Conservation (phyloP, 1,140 invertebrate genomes). For the Drosophila sp. region DNA sequence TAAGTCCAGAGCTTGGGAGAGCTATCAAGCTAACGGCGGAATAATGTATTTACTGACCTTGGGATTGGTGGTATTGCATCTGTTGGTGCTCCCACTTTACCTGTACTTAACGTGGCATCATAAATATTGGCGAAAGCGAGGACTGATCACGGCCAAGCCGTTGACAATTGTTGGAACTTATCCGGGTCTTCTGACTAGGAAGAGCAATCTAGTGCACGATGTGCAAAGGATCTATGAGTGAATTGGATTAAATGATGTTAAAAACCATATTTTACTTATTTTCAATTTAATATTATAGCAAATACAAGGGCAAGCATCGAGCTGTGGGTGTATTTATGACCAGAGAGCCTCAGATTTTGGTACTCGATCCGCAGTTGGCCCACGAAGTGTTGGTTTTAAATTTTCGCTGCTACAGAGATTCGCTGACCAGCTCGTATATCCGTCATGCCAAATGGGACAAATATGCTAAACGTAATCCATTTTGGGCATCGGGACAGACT, state of each 20-base stretch:
- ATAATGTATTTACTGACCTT: slow-evolving; percentile 23
- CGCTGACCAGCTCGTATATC: slow-evolving; percentile 63
- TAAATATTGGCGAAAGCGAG: slow-evolving; percentile 72
- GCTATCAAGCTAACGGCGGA: not conserved
- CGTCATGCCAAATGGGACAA: slow-evolving; percentile 78
- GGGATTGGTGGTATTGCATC: slow-evolving; percentile 34
- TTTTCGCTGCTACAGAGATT: slow-evolving; percentile 82
- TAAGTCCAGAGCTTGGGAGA: not conserved
- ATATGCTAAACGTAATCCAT: slow-evolving; percentile 83
- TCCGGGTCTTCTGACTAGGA: slow-evolving; percentile 80
- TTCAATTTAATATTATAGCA: slow-evolving; percentile 17
- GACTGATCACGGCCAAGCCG: slow-evolving; percentile 74
- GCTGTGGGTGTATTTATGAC: slow-evolving; percentile 83
- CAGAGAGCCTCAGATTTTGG: slow-evolving; percentile 82
- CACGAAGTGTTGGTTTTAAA: slow-evolving; percentile 84
- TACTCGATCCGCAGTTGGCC: slow-evolving; percentile 84
- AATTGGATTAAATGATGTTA: not conserved
- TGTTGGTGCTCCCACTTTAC: slow-evolving; percentile 64
- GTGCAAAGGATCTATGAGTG: slow-evolving; percentile 68
- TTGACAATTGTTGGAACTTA: slow-evolving; percentile 79
- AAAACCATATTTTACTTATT: not conserved
- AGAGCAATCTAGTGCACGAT: slow-evolving; percentile 65
- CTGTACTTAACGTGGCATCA: slow-evolving; percentile 82
- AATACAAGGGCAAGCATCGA: slow-evolving; percentile 55
- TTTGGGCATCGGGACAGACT: slow-evolving; percentile 78